phyloP scores from a whole-genome alignment of 2,888 invertebrate genomes.

The Lypha dubia region DNA sequence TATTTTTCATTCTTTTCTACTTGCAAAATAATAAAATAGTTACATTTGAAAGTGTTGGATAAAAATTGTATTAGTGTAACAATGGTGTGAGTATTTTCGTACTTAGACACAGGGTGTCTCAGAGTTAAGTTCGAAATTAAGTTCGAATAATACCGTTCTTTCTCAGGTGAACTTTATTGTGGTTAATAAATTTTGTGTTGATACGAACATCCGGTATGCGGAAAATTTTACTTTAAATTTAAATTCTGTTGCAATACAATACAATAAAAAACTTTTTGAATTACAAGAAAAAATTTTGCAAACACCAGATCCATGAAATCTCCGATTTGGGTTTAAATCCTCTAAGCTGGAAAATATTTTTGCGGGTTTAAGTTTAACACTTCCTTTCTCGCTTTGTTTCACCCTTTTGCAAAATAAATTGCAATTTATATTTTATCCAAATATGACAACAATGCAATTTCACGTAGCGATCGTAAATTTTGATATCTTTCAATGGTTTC shows the following conservation, averaged over 20 bases:
- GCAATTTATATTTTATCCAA: constrained; percentile 39
- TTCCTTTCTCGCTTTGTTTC: background rate
- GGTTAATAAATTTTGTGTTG: too few species aligned
- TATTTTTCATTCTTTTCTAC: background rate
- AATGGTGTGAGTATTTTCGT: background rate
- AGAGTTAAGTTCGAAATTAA: too few species aligned
- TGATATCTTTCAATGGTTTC: constrained; percentile 64
- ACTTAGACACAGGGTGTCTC: background rate
- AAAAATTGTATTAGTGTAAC: background rate
- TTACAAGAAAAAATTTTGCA: too few species aligned
- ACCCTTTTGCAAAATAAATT: constrained; percentile 23
- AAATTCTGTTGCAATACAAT: too few species aligned
- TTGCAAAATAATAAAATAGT: constrained; percentile 29
- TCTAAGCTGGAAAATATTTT: background rate
- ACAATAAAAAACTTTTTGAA: too few species aligned
- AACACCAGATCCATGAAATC: too few species aligned
- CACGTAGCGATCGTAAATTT: constrained; percentile 72
- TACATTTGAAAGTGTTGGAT: constrained; percentile 24
- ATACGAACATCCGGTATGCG: too few species aligned
- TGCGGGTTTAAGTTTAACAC: constrained; percentile 3
- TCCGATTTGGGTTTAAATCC: too few species aligned
- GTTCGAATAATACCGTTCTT: too few species aligned
- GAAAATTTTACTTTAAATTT: too few species aligned
- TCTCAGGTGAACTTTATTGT: too few species aligned
- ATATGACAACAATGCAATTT: constrained; percentile 65